Evolutionary conservation across 2,113 vertebrate genomes (phyloP), one percentile per base, ranked within the genome.

Genomic region (Heteronetta atricapilla): DNA sequence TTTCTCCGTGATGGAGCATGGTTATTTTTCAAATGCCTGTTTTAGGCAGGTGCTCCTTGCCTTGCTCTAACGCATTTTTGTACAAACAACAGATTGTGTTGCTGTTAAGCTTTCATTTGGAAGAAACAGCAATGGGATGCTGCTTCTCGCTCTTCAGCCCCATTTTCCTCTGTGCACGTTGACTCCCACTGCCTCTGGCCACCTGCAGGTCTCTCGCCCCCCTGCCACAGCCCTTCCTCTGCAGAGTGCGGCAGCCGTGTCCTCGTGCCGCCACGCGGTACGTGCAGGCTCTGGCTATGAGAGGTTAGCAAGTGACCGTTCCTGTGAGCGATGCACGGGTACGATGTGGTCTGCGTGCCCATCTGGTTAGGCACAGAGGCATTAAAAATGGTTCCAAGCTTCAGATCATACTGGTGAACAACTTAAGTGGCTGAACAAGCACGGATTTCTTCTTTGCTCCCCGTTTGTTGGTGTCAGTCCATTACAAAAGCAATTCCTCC

Each of bases 221-320:
- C 56, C n/a, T 1, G 19, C 42, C 58, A 62, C 42, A 10, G 5
- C 2, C 28, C 40, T 33, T 46, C 44, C 55, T 31, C 6, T 6
- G 81, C 22, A 12, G 40, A n/a, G 13, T 26, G 0, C 22, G 6
- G 5, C 18, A 4, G 64, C 80, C n/a, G 11, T 55, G 1, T 4
- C 55, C 11, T 5, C n/a, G 0, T 19, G 0, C 29, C 5, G 70
- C 8, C 29, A 0, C 0, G 18, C 18, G 42, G 4, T 12, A 2
- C 18, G 1, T 7, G 33, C 34, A 21, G 26, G 20, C 7, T 59
- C 63, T 64, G 2, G 0, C 5, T 20, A 44, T 1, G 10, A 22
- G 31, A 23, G 53, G 29, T 2, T 22, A 40, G 10, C 1, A 6
- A 56, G 70, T 1, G 16, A 23, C 1, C 31, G 29, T 23, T 52